phyloP scores from a whole-genome alignment of 2,888 invertebrate genomes.

The Drosophila peninsularis region DNA sequence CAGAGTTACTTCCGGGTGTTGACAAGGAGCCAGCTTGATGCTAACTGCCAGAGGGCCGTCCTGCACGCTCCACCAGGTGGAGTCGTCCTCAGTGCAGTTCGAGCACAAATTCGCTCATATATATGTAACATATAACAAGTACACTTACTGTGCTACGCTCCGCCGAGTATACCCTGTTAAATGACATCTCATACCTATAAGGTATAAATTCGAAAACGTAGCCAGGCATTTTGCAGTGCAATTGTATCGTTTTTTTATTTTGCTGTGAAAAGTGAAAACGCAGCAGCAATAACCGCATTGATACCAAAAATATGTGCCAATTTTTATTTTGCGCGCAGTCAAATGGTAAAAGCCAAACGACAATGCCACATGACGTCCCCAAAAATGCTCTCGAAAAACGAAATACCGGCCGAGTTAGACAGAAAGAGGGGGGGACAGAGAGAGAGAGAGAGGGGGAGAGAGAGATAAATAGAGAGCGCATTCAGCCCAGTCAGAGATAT shows the following conservation, averaged over 20 bases:
- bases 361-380: slow-evolving; percentile 50
- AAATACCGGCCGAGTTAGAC: not conserved
- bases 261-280: slow-evolving; percentile 55
- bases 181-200: not conserved
- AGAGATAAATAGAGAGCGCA: not conserved
- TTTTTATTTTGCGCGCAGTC: slow-evolving; percentile 74
- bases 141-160: too few species aligned
- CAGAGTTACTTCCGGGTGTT: too few species aligned
- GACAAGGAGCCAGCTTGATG: too few species aligned
- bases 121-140: slow-evolving; percentile 2
- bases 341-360: slow-evolving; percentile 73
- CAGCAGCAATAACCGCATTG: slow-evolving; percentile 57
- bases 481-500: not conserved
- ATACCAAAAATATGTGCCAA: slow-evolving; percentile 74
- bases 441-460: not conserved
- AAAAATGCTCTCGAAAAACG: slow-evolving; percentile 20
- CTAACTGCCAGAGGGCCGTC: too few species aligned
- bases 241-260: slow-evolving; percentile 9
- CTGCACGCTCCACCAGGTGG: too few species aligned
- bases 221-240: slow-evolving; percentile 46
- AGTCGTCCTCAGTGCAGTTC: too few species aligned
- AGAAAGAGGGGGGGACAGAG: not conserved
- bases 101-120: too few species aligned
- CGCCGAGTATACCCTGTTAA: too few species aligned
- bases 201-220: slow-evolving; percentile 24